A percentile compares a stretch with the other conserved stretches of the same genome.
Evolutionary conservation across 2,797 vertebrate genomes (phyloP).

Genomic region (Champsocephalus esox): DNA sequence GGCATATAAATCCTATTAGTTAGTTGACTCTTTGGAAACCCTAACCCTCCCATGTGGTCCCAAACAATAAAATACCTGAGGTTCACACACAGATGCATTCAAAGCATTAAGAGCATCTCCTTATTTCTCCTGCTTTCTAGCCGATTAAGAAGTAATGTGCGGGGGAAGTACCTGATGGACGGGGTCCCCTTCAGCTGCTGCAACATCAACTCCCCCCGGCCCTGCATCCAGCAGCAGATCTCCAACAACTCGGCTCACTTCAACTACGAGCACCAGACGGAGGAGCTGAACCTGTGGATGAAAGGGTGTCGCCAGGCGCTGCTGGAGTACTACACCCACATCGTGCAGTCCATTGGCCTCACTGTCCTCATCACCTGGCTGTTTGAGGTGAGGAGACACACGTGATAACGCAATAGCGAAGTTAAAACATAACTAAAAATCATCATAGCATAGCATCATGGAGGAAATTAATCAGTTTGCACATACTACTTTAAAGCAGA

Average conservation of each 20-base stretch:
- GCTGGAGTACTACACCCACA: constrained; percentile 89
- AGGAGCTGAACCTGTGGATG: constrained; percentile 92
- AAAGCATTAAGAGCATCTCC: neutral
- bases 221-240: constrained; percentile 92
- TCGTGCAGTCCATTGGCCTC: constrained; percentile 90
- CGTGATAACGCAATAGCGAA: neutral
- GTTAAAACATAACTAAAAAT: neutral
- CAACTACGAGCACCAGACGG: constrained; percentile 89
- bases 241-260: constrained; percentile 93
- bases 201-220: constrained; percentile 89
- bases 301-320: constrained; percentile 90
- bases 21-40: neutral
- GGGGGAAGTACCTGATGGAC: constrained; percentile 90
- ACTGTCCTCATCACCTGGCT: constrained; percentile 90
- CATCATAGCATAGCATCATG: too few species aligned
- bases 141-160: constrained; percentile 89
- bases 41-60: neutral
- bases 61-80: neutral
- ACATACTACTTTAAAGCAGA: too few species aligned
- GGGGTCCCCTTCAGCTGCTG: constrained; percentile 95
- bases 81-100: neutral
- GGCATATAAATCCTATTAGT: neutral
- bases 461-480: too few species aligned
- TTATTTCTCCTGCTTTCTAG: constrained; percentile 69
- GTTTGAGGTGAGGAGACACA: constrained; percentile 88